Evolutionary conservation across 1,140 invertebrate species (phyloP).

Genomic region (Pinna nobilis): DNA sequence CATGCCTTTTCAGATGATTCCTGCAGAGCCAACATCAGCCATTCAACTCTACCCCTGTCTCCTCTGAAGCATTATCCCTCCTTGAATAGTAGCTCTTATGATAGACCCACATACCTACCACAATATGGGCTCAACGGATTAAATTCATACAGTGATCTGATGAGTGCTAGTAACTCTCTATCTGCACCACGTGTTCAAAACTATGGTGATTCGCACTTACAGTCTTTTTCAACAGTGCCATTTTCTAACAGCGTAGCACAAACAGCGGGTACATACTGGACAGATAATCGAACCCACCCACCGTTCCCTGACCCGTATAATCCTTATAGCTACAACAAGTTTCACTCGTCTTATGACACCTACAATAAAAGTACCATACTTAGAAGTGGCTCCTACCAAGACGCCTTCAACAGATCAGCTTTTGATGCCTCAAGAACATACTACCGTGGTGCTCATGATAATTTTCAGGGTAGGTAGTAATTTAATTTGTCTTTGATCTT

Average conservation of each 20-base stretch:
- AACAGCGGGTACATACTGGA: slow-evolving; percentile 52
- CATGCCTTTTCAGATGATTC: slow-evolving; percentile 40
- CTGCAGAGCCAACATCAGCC: slow-evolving; percentile 21
- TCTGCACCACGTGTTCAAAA: slow-evolving; percentile 39
- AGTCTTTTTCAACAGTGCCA: slow-evolving; percentile 51
- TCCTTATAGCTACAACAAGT: slow-evolving; percentile 55
- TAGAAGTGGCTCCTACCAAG: slow-evolving; percentile 52
- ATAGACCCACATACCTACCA: slow-evolving; percentile 57
- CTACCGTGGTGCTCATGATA: slow-evolving; percentile 58
- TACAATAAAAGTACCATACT: slow-evolving; percentile 59
- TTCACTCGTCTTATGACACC: slow-evolving; percentile 55
- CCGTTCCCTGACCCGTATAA: slow-evolving; percentile 55
- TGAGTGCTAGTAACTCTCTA: slow-evolving; percentile 39
- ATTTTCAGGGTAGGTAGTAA: slow-evolving; percentile 59
- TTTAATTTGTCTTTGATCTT: no score
- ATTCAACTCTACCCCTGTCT: slow-evolving; percentile 45
- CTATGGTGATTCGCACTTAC: slow-evolving; percentile 52
- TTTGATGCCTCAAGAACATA: slow-evolving; percentile 54
- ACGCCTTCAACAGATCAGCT: slow-evolving; percentile 53
- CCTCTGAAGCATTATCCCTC: slow-evolving; percentile 54
- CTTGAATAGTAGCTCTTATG: slow-evolving; percentile 50
- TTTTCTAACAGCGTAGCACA: slow-evolving; percentile 46
- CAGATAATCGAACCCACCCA: slow-evolving; percentile 50
- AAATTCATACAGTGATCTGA: slow-evolving; percentile 58
- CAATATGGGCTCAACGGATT: slow-evolving; percentile 51